These are phyloP conservation scores for Melanerpes formicivorus DNA, from an alignment of 2,113 vertebrate genomes.

Conservation along the genomic window DNA sequence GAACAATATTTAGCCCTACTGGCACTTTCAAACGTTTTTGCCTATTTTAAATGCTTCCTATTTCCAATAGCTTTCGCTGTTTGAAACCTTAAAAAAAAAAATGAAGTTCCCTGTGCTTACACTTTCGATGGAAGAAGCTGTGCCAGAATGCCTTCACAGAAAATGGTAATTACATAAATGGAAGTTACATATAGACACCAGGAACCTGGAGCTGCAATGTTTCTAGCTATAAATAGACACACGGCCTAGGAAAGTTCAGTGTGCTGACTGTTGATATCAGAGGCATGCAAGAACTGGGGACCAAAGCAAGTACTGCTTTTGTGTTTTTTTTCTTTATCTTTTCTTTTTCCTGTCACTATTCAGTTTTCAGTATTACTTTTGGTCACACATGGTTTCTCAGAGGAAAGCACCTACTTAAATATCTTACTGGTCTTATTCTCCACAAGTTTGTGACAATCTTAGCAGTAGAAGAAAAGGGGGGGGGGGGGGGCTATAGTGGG, in stretches of 20 bases:
- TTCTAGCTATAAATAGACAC: constrained; percentile 9
- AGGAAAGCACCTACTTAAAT: background rate
- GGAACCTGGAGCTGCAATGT: background rate
- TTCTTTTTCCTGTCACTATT: background rate
- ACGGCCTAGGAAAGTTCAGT: background rate
- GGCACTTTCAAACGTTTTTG: background rate
- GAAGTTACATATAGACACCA: background rate
- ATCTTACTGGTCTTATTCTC: background rate
- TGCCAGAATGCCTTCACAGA: constrained; percentile 44
- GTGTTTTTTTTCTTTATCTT: background rate
- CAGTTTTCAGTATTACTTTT: background rate
- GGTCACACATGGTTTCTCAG: background rate
- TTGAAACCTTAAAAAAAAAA: background rate
- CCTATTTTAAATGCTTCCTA: background rate
- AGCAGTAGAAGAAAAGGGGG: background rate
- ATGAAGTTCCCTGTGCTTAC: background rate
- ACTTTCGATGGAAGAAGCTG: constrained; percentile 14
- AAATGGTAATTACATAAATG: constrained; percentile 43
- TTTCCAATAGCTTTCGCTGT: background rate
- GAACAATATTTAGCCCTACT: background rate
- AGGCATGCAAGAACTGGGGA: background rate
- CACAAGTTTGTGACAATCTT: background rate
- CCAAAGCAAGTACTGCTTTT: background rate
- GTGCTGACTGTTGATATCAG: background rate
- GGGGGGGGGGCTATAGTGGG: background rate